These are phyloP conservation scores for Philaenus spumarius DNA, from an alignment of 1,140 invertebrate genomes.

Conservation along the genomic window DNA sequence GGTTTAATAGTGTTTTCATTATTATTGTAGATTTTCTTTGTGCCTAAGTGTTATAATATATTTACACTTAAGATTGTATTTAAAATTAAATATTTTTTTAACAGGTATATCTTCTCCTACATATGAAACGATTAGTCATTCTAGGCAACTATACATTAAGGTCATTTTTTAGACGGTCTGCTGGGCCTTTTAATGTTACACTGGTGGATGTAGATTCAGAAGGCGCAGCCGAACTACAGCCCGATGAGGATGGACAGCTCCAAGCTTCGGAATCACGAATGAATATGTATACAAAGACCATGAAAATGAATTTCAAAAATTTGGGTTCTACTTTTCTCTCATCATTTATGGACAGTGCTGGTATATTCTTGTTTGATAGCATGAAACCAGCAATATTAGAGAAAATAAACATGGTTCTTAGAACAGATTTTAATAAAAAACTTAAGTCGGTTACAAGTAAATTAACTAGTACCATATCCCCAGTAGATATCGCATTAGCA, in stretches of 20 bases:
- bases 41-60: too few species aligned
- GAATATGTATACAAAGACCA: slow-evolving; percentile 68
- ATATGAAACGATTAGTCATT: slow-evolving; percentile 46
- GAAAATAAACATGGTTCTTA: slow-evolving; percentile 60
- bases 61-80: too few species aligned
- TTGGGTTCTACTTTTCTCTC: slow-evolving; percentile 48
- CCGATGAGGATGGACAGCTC: slow-evolving; percentile 62
- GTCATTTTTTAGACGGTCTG: slow-evolving; percentile 57
- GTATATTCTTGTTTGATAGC: slow-evolving; percentile 58
- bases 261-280: slow-evolving; percentile 68
- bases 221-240: slow-evolving; percentile 57
- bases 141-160: slow-evolving; percentile 68
- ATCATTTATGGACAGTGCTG: too few species aligned
- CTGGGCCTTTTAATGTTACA: slow-evolving; percentile 68
- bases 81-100: too few species aligned
- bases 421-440: slow-evolving; percentile 34
- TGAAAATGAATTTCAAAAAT: slow-evolving; percentile 73
- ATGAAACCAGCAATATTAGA: slow-evolving; percentile 75
- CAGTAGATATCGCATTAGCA: slow-evolving; percentile 70
- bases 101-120: slow-evolving; percentile 30
- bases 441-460: slow-evolving; percentile 42
- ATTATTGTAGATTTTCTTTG: too few species aligned
- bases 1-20: too few species aligned
- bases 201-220: slow-evolving; percentile 58
- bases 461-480: slow-evolving; percentile 43